phyloP scores from a whole-genome alignment of 2,113 vertebrate species.

The Triplophysa siluroides region DNA sequence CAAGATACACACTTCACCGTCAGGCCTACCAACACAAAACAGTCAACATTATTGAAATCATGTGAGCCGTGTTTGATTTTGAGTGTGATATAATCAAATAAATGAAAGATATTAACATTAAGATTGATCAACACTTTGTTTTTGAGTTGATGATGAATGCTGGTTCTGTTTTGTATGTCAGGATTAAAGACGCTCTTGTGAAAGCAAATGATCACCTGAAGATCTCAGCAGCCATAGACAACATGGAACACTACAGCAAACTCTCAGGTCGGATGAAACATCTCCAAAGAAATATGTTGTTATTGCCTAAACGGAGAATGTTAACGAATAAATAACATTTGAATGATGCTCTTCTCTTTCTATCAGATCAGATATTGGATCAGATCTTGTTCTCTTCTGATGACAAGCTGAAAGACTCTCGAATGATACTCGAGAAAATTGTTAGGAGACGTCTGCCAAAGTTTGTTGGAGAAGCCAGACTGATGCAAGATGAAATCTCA shows the following conservation, averaged over 20 bases:
- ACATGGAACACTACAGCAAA: neutral
- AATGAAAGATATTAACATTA: too few relatives aligned
- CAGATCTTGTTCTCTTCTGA: constrained; percentile 85
- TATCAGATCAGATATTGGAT: constrained; percentile 85
- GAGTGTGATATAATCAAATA: too few relatives aligned
- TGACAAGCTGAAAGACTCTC: constrained; percentile 74
- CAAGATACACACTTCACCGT: constrained; percentile 2
- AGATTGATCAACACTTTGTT: too few relatives aligned
- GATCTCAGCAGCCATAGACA: neutral
- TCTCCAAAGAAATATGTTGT: too few relatives aligned
- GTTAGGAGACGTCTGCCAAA: constrained; percentile 80
- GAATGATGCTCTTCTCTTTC: too few relatives aligned
- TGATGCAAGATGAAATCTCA: neutral
- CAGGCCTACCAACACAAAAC: neutral
- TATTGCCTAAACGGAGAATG: too few relatives aligned
- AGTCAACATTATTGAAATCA: constrained; percentile 3
- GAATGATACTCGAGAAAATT: constrained; percentile 79
- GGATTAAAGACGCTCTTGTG: neutral
- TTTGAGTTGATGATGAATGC: neutral
- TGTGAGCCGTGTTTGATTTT: neutral
- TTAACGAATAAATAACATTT: too few relatives aligned
- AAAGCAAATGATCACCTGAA: neutral
- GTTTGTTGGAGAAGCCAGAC: constrained; percentile 70
- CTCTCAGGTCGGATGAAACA: too few relatives aligned
- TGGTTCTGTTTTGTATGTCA: neutral